Evolutionary conservation across 1,140 invertebrate genomes (phyloP).

Genomic region (Holotrichia oblita): DNA sequence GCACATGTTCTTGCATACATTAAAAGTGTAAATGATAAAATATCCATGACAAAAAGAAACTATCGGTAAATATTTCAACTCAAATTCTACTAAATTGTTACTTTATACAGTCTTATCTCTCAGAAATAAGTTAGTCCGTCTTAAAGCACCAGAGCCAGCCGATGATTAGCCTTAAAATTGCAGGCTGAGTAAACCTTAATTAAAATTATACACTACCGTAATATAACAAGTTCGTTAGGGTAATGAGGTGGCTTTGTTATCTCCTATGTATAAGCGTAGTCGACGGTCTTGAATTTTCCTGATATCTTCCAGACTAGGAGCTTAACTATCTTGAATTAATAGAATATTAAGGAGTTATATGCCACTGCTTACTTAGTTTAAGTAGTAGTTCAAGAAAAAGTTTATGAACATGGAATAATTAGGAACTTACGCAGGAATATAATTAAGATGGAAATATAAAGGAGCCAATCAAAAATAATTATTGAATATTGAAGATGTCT

Average conservation of each 20-base stretch:
- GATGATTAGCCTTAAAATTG: background rate
- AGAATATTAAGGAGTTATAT: background rate
- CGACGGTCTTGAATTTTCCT: background rate
- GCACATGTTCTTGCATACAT: conserved; percentile 4
- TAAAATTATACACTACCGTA: conserved; percentile 27
- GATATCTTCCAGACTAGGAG: background rate
- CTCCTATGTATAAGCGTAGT: background rate
- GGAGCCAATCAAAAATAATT: too few relatives aligned
- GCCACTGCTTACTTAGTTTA: too few relatives aligned
- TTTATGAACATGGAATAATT: too few relatives aligned
- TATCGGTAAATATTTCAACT: background rate
- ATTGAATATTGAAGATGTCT: too few relatives aligned
- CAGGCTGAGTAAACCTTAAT: conserved; percentile 22
- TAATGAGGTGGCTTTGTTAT: conserved; percentile 27
- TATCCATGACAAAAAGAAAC: conserved; percentile 4
- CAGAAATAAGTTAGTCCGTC: background rate
- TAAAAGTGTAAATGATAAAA: background rate
- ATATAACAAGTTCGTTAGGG: conserved; percentile 27
- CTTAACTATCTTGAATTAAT: background rate
- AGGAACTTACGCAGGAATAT: too few relatives aligned
- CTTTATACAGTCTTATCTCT: conserved; percentile 1
- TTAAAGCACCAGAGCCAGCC: background rate
- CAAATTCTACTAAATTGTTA: background rate
- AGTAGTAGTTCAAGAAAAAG: too few relatives aligned
- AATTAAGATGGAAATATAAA: too few relatives aligned